Base-by-base conservation (phyloP, 1,140 invertebrate genomes). In the Elysia chlorotica region DNA sequence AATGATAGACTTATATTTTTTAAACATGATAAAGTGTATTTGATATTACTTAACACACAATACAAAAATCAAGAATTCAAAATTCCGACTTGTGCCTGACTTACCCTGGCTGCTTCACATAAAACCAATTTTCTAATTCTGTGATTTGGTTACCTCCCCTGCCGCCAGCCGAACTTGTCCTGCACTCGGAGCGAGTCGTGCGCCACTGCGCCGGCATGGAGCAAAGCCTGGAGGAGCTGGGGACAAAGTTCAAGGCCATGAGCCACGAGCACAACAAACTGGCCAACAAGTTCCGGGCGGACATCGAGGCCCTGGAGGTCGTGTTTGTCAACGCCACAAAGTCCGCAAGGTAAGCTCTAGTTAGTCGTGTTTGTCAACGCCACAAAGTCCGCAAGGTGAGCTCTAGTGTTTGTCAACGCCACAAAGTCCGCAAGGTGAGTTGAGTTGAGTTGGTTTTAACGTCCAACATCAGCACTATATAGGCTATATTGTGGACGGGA, bases 311-410 rank as follows among this genome's bases (percentile, higher is more conserved):
- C n/a, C 73, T 87, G 31, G 85, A 87, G 69, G 73, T 81, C 1
- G 81, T 86, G 21, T 87, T 87, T 76, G 76, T 87, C 33, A 87
- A 84, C 74, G 85, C 85, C 2, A 87, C 86, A 6, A 88, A 87
- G 74, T 86, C 84, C 33, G 79, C 85, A n/a, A 85, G 81, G 86
- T 87, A 78, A 74, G 76, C 67, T 31, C 28, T 48, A n/a, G n/a
- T n/a, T n/a, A n/a, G 73, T 81, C 1, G 81, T 86, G 21, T 87
- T 87, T 76, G 76, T 87, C 33, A 87, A 84, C 74, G 85, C 85
- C 2, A 87, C 86, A 6, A 88, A 87, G 74, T 86, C 84, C 33
- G 79, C 85, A n/a, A 85, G 81, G 86, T 87, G 78, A 74, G 76
- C 67, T 31, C 28, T 48, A n/a, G n/a, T 86, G 21, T 87, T 87